Evolutionary conservation across 1,140 invertebrate genomes (phyloP).

Genomic region (Heliothis subflexa): DNA sequence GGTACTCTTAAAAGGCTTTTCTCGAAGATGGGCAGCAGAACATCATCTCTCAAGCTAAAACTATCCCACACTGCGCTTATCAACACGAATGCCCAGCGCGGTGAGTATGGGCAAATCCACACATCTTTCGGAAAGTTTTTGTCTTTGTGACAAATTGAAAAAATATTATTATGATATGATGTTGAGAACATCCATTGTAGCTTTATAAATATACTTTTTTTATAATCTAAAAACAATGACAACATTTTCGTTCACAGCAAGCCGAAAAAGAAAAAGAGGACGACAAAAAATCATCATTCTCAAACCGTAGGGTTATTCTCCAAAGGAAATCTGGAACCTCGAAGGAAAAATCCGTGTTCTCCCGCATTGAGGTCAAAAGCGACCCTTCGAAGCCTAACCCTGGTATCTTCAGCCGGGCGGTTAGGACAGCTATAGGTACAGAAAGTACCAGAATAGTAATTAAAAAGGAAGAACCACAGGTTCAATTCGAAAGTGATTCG

Average conservation of each 20-base stretch:
- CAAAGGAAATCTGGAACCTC: conserved; percentile 57
- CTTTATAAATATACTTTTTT: background rate
- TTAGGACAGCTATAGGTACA: conserved; percentile 63
- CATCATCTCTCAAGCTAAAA: too few species aligned
- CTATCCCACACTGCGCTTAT: too few species aligned
- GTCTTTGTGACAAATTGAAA: too few species aligned
- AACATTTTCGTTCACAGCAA: background rate
- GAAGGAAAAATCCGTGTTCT: conserved; percentile 64
- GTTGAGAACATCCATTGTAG: too few species aligned
- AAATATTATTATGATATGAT: too few species aligned
- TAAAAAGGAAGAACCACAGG: conserved; percentile 55
- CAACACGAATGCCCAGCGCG: too few species aligned
- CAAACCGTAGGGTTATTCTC: conserved; percentile 72
- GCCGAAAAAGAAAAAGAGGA: conserved; percentile 41
- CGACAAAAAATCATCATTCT: conserved; percentile 46
- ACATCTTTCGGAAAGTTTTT: too few species aligned
- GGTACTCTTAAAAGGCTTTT: too few species aligned
- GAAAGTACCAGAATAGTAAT: conserved; percentile 50
- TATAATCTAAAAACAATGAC: background rate
- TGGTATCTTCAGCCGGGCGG: conserved; percentile 74
- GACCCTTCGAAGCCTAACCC: conserved; percentile 65
- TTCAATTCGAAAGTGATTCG: conserved; percentile 64
- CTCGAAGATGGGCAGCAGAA: too few species aligned
- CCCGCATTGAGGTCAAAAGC: conserved; percentile 58
- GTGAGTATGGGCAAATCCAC: too few species aligned